Evolutionary conservation across 2,113 vertebrate species (phyloP).

Genomic region (Onychostoma macrolepis): DNA sequence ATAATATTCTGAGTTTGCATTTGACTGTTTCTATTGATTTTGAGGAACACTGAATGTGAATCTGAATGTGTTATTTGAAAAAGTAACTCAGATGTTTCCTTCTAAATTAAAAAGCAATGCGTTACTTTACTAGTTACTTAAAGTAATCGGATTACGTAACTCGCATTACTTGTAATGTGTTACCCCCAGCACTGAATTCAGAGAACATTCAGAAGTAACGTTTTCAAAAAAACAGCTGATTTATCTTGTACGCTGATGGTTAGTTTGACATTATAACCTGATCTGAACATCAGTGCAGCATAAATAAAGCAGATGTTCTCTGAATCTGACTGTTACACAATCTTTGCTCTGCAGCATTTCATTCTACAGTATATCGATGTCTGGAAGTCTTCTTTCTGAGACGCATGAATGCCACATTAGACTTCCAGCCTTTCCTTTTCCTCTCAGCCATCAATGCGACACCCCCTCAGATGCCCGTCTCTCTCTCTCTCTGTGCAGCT

Average conservation of each 20-base stretch:
- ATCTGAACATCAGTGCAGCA: background rate
- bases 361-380: background rate
- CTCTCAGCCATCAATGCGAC: background rate
- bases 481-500: conserved; percentile 48
- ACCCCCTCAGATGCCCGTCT: background rate
- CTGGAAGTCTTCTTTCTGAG: background rate
- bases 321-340: background rate
- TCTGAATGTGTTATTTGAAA: no score
- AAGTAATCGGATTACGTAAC: no score
- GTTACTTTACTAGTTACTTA: no score
- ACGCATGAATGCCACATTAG: background rate
- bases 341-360: background rate
- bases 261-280: background rate
- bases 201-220: background rate
- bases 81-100: no score
- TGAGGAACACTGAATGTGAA: no score
- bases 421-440: background rate
- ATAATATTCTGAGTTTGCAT: no score
- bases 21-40: no score
- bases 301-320: background rate
- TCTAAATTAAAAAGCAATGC: no score
- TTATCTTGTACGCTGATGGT: background rate
- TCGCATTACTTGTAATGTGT: no score
- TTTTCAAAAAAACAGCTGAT: background rate
- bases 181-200: no score